A percentile compares a stretch with the other conserved stretches of the same genome.
Evolutionary conservation across 2,888 invertebrate species (phyloP).

Genomic region (Ochropleura plecta): DNA sequence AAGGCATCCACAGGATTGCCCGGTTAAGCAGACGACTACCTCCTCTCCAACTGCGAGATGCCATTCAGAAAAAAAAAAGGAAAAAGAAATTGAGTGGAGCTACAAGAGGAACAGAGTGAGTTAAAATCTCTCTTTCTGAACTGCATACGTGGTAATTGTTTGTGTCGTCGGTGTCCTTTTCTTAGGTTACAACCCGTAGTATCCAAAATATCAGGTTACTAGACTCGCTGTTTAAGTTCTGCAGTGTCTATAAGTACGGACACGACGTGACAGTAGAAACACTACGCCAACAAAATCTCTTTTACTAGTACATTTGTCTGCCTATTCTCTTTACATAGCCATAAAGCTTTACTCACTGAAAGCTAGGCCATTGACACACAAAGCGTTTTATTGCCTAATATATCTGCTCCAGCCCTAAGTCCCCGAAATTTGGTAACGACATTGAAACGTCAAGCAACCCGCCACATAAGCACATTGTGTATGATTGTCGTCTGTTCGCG

Average conservation of each 20-base stretch:
- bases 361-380: slow-evolving; percentile 21
- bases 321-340: not conserved
- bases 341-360: not conserved
- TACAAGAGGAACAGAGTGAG: not conserved
- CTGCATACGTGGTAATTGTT: too few relatives aligned
- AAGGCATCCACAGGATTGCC: too few relatives aligned
- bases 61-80: too few relatives aligned
- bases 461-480: slow-evolving; percentile 31
- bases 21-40: too few relatives aligned
- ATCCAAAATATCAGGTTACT: not conserved
- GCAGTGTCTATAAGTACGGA: not conserved
- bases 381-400: slow-evolving; percentile 14
- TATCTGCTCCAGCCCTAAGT: slow-evolving; percentile 9
- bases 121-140: too few relatives aligned
- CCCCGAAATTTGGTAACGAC: slow-evolving; percentile 39
- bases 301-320: not conserved
- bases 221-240: too few relatives aligned
- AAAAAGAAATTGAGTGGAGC: not conserved
- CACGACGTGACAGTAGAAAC: not conserved
- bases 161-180: too few relatives aligned
- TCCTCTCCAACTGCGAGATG: too few relatives aligned
- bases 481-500: slow-evolving; percentile 46
- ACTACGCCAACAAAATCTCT: not conserved
- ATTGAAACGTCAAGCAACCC: slow-evolving; percentile 47
- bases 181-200: not conserved